phyloP scores from a whole-genome alignment of 2,888 invertebrate species.

The Andrena flavipes region DNA sequence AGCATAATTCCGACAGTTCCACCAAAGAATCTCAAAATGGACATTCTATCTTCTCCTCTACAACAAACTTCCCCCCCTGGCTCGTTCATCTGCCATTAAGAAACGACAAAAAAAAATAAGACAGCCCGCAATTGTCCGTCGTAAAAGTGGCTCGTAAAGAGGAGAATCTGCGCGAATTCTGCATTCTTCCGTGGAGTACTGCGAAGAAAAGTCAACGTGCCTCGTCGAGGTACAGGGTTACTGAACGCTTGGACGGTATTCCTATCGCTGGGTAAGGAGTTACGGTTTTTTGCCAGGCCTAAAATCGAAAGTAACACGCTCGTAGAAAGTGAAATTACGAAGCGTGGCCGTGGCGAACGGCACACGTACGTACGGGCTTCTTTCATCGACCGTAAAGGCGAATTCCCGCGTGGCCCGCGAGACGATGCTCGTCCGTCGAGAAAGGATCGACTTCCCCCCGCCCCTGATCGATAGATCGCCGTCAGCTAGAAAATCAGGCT shows the following conservation, averaged over 20 bases:
- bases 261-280: constrained; percentile 42
- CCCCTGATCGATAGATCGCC: constrained; percentile 40
- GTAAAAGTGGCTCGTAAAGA: too few species aligned
- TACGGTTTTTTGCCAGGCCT: constrained; percentile 63
- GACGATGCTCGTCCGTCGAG: constrained; percentile 13
- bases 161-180: too few species aligned
- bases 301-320: constrained; percentile 79
- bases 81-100: too few species aligned
- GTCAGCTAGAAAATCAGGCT: constrained; percentile 29
- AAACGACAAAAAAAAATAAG: too few species aligned
- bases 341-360: constrained; percentile 12
- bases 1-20: too few species aligned
- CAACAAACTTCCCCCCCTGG: too few species aligned
- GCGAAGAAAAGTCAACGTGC: constrained; percentile 26
- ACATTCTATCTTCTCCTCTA: too few species aligned
- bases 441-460: constrained; percentile 37
- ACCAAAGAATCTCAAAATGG: too few species aligned
- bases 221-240: constrained; percentile 26
- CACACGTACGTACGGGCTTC: background rate
- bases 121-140: too few species aligned
- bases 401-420: constrained; percentile 21
- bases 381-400: constrained; percentile 32
- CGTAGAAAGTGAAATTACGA: constrained; percentile 80
- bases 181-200: background rate
- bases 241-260: constrained; percentile 35